phyloP scores from a whole-genome alignment of 2,888 invertebrate species.

The Caenorhabditis sp. region DNA sequence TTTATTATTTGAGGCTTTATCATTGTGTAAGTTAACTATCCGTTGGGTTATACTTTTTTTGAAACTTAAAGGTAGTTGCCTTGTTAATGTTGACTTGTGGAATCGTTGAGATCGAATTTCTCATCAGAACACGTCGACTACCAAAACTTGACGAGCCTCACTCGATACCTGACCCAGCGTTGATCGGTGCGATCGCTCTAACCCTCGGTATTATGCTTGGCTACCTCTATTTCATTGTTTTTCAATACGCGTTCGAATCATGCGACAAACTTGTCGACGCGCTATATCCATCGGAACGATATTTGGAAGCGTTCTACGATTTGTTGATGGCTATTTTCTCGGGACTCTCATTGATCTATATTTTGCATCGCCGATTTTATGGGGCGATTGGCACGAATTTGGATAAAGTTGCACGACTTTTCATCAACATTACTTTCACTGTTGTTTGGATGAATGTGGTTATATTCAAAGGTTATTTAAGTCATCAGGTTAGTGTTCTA shows the following conservation, averaged over 20 bases:
- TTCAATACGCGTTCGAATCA: slow-evolving; percentile 59
- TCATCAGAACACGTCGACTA: slow-evolving; percentile 53
- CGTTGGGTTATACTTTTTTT: no score
- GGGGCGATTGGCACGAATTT: slow-evolving; percentile 65
- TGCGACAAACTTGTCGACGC: slow-evolving; percentile 64
- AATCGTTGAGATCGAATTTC: slow-evolving; percentile 62
- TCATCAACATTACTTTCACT: slow-evolving; percentile 63
- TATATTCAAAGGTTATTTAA: slow-evolving; percentile 67
- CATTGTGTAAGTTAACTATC: slow-evolving; percentile 51
- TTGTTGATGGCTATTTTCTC: slow-evolving; percentile 64
- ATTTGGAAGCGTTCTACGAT: slow-evolving; percentile 62
- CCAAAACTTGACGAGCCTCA: slow-evolving; percentile 66
- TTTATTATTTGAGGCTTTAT: slow-evolving; percentile 64
- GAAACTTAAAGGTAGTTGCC: slow-evolving; percentile 59
- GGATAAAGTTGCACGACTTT: slow-evolving; percentile 63
- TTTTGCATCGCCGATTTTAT: slow-evolving; percentile 66
- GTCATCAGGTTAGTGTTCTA: slow-evolving; percentile 53
- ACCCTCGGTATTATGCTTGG: slow-evolving; percentile 68
- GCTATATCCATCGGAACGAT: slow-evolving; percentile 58
- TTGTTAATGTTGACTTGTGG: slow-evolving; percentile 61
- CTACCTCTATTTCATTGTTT: slow-evolving; percentile 67
- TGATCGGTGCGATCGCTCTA: slow-evolving; percentile 63
- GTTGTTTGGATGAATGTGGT: slow-evolving; percentile 69
- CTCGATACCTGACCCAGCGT: slow-evolving; percentile 63
- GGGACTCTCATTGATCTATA: slow-evolving; percentile 59